These are phyloP conservation scores for Synodontis membranacea DNA, from an alignment of 2,113 vertebrate species.

Conservation along the genomic window DNA sequence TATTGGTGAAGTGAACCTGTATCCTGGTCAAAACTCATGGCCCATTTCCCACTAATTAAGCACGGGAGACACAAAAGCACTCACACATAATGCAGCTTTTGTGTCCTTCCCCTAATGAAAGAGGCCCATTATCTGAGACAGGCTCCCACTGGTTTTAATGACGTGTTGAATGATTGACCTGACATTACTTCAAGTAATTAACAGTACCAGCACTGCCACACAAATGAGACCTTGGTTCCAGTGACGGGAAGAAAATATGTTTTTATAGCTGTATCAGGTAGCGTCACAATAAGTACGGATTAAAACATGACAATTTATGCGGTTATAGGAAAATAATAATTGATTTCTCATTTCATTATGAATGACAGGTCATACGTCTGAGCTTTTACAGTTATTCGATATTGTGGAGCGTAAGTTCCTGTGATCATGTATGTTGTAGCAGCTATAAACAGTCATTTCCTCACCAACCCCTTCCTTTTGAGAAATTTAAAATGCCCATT, in stretches of 20 bases:
- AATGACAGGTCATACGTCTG: neutral
- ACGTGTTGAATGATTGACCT: conserved; percentile 62
- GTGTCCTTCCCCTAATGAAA: conserved; percentile 65
- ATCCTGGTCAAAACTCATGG: neutral
- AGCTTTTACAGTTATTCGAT: neutral
- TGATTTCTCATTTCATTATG: neutral
- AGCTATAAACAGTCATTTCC: neutral
- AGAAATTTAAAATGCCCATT: neutral
- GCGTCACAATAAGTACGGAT: neutral
- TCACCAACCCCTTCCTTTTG: neutral
- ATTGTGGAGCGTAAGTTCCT: neutral
- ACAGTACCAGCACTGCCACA: conserved; percentile 25
- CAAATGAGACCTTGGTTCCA: conserved; percentile 32
- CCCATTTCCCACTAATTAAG: conserved; percentile 30
- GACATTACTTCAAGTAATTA: conserved; percentile 74
- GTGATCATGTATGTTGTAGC: neutral
- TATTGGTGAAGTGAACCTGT: conserved; percentile 11
- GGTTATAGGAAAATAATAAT: neutral
- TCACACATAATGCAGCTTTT: conserved; percentile 69
- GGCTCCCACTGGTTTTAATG: conserved; percentile 54
- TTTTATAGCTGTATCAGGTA: neutral
- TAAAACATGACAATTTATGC: neutral
- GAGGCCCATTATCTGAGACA: conserved; percentile 64
- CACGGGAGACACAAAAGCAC: conserved; percentile 9
- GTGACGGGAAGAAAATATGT: conserved; percentile 16